A percentile compares a stretch with the other conserved stretches of the same genome.
Evolutionary conservation across 2,888 invertebrate species (phyloP).

Genomic region (Pseudococcus jackbeardsleyi): DNA sequence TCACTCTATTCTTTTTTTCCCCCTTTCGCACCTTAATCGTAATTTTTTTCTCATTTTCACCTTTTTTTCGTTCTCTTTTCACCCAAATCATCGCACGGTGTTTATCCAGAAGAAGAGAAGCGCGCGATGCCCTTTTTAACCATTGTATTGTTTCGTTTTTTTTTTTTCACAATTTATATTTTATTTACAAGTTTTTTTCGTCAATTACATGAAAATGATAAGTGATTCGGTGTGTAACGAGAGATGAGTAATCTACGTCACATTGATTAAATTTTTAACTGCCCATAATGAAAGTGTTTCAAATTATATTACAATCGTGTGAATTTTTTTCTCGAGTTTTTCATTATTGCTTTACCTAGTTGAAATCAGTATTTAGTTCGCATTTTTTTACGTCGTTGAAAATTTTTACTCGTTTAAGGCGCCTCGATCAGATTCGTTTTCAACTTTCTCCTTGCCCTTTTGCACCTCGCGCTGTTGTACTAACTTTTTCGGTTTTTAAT

Average conservation of each 20-base stretch:
- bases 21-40: not conserved
- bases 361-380: not conserved
- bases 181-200: not conserved
- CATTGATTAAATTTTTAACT: constrained; percentile 13
- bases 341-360: not conserved
- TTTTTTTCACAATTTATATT: not conserved
- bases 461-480: not conserved
- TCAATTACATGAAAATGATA: constrained; percentile 45
- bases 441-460: not conserved
- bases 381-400: not conserved
- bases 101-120: not conserved
- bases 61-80: not conserved
- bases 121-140: not conserved
- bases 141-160: not conserved
- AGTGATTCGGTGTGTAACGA: constrained; percentile 26
- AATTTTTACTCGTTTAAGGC: not conserved
- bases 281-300: constrained; percentile 26
- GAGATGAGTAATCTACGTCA: not conserved
- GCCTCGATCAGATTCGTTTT: not conserved
- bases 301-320: constrained; percentile 1
- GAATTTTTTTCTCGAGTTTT: constrained; percentile 23
- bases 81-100: not conserved
- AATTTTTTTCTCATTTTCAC: not conserved
- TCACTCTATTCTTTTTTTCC: not conserved
- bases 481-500: not conserved